Evolutionary conservation across 2,113 vertebrate species (phyloP), one percentile per base, ranked within the genome.

Genomic region (Cyanoderma ruficeps): DNA sequence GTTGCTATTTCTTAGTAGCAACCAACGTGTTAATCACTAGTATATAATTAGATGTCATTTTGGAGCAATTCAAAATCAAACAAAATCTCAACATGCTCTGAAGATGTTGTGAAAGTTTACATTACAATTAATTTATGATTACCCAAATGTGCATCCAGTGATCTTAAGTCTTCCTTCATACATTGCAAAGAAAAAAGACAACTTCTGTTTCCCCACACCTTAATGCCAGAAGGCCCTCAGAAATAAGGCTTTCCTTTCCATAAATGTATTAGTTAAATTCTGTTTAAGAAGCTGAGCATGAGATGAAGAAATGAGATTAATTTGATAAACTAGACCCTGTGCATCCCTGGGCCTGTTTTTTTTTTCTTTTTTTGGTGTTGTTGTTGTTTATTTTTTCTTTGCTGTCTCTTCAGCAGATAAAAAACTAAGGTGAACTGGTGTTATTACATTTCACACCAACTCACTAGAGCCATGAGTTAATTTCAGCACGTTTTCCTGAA

Each of bases 21-120:
- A 93, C 92, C 96, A 94, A 96, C 28, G 13, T 95, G 92, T 97
- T 93, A 96, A 96, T 97, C 96, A 96, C 96, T 90, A 83, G 93
- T 90, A 93, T 95, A 93, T 96, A 97, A 96, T 96, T 96, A 97
- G 96, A 95, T 96, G 96, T 96, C 96, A 97, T 97, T 97, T 95
- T 96, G 92, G 93, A 96, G 94, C 96, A 96, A 97, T 96, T 95
- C 93, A 96, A 96, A 96, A 96, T 96, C 94, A 97, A 96, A 97
- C 89, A 93, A 96, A 96, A 96, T 95, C 93, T 96, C 95, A 95
- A 95, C 96, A 93, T 96, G 76, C 85, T 89, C 94, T 86, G 96
- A 96, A 95, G 94, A 96, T 93, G 85, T 96, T 95, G 85, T 95
- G 95, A 80, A 96, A 96, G 93, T 97, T 97, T 96, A 93, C 88